phyloP scores from a whole-genome alignment of 2,797 vertebrate species.

The Sciurus vulgaris region DNA sequence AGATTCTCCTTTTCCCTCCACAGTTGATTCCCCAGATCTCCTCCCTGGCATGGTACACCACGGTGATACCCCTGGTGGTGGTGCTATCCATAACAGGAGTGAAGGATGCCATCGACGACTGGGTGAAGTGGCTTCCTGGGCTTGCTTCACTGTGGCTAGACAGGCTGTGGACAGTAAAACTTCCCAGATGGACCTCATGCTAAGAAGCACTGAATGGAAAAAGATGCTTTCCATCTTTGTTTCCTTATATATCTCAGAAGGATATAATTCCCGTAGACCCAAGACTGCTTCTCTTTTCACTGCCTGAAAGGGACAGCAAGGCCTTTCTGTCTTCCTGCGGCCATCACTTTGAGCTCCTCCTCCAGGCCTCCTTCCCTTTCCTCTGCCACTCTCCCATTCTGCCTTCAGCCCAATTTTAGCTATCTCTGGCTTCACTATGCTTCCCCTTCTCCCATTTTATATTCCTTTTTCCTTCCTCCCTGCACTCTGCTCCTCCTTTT shows the following conservation, averaged over 20 bases:
- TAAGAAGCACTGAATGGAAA: not conserved
- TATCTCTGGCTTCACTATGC: not conserved
- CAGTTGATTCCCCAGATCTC: constrained; percentile 95
- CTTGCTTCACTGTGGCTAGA: not conserved
- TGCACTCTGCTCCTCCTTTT: not conserved
- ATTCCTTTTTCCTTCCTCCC: not conserved
- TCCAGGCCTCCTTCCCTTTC: not conserved
- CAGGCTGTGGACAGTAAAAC: not conserved
- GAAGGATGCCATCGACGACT: constrained; percentile 95
- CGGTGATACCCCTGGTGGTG: constrained; percentile 93
- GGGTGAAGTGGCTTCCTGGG: constrained; percentile 88
- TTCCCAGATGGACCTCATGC: not conserved
- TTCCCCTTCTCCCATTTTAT: not conserved
- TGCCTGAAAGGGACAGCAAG: not conserved
- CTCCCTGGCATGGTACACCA: constrained; percentile 96
- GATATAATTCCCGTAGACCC: not conserved
- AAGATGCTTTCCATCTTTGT: not conserved
- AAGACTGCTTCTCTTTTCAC: not conserved
- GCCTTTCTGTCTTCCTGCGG: not conserved
- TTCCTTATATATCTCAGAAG: constrained; percentile 2
- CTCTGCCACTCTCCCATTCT: not conserved
- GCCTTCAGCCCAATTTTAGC: not conserved
- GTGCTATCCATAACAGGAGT: constrained; percentile 93
- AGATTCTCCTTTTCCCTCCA: constrained; percentile 60
- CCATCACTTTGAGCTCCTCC: not conserved